These are phyloP conservation scores for Acipenser ruthenus DNA, from an alignment of 2,797 vertebrate species.

Conservation along the genomic window DNA sequence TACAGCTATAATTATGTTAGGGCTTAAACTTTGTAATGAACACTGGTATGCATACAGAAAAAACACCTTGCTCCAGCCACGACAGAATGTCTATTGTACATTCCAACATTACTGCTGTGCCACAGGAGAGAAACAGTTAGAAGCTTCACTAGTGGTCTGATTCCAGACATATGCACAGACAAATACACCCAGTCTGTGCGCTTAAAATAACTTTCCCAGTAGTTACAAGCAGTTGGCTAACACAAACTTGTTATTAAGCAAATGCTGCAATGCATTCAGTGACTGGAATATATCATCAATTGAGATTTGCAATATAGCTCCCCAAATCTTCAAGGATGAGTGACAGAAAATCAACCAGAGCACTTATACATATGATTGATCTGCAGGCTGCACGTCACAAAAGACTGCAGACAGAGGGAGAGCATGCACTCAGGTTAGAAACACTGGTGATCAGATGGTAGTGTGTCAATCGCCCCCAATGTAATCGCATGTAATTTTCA, in stretches of 20 bases:
- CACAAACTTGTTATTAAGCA: not conserved
- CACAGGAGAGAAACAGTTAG: constrained; percentile 1
- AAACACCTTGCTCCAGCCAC: no score
- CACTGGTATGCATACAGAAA: not conserved
- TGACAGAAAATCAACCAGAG: not conserved
- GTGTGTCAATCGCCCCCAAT: constrained; percentile 53
- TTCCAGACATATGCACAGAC: constrained; percentile 7
- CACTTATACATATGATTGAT: not conserved
- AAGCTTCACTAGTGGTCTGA: no score
- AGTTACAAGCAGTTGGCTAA: not conserved
- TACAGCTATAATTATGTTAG: not conserved
- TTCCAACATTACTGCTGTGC: not conserved
- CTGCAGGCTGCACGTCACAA: not conserved
- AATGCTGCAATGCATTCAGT: not conserved
- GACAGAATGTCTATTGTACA: no score
- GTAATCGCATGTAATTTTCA: constrained; percentile 63
- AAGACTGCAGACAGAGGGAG: not conserved
- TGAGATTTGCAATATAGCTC: not conserved
- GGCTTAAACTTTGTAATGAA: not conserved
- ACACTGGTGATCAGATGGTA: constrained; percentile 55
- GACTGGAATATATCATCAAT: not conserved
- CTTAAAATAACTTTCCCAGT: no score
- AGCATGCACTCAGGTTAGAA: constrained; percentile 49
- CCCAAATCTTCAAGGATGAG: not conserved
- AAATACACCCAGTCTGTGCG: constrained; percentile 1